phyloP scores from a whole-genome alignment of 2,797 vertebrate species.

The Takifugu rubripes region DNA sequence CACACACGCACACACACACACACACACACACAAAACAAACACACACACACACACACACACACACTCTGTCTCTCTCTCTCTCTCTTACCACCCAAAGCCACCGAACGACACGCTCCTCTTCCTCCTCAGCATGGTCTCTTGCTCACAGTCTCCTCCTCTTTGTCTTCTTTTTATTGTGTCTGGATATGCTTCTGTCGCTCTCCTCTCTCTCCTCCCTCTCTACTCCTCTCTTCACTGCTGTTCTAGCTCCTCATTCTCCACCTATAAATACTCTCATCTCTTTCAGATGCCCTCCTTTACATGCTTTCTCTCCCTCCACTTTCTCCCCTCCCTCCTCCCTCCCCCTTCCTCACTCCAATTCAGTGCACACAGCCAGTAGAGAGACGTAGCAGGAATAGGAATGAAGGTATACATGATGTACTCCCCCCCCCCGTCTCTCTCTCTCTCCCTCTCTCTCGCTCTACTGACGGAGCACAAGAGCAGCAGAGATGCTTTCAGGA shows the following conservation, averaged over 20 bases:
- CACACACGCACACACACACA: neutral
- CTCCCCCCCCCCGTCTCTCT: neutral
- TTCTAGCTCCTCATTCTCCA: constrained; percentile 55
- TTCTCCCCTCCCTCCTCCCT: constrained; percentile 11
- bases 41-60: neutral
- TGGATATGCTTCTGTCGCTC: constrained; percentile 6
- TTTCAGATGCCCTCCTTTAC: constrained; percentile 32
- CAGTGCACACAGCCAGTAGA: constrained; percentile 22
- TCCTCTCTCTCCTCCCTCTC: constrained; percentile 19
- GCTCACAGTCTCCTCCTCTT: constrained; percentile 34
- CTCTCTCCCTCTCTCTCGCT: constrained; percentile 3
- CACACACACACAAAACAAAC: neutral
- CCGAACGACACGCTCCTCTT: constrained; percentile 80
- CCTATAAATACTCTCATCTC: constrained; percentile 61
- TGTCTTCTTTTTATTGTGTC: constrained; percentile 3
- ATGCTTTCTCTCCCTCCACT: constrained; percentile 23
- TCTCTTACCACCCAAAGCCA: constrained; percentile 75
- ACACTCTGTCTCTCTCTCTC: constrained; percentile 12
- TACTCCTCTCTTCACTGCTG: constrained; percentile 19
- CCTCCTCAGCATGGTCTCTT: constrained; percentile 76
- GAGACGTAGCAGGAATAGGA: constrained; percentile 14
- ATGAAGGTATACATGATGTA: constrained; percentile 3
- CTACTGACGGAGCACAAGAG: constrained; percentile 27
- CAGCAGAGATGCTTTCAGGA: constrained; percentile 10
- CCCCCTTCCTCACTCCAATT: constrained; percentile 39